Evolutionary conservation across 2,113 vertebrate species (phyloP), one percentile per base, ranked within the genome.

Genomic region (Capreolus pygargus): DNA sequence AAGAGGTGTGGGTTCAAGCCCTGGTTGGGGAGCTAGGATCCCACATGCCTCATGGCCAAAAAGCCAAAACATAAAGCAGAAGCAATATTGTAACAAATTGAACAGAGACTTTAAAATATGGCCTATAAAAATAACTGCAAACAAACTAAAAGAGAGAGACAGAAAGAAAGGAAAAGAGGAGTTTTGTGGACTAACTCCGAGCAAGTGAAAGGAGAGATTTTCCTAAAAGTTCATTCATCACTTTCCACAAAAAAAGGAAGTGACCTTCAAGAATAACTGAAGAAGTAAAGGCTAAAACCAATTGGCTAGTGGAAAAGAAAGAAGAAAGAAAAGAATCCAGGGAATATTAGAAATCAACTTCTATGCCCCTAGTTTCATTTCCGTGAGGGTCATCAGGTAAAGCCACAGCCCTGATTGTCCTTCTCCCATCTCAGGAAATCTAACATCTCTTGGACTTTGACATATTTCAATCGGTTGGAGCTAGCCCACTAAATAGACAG

Each of bases 331-430:
- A 33, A n/a, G 7, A n/a, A 86, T 43, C 11, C 30, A 50, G 39
- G 11, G 43, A 58, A 78, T 19, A 16, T 47, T 54, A 85, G 21
- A 30, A 67, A 81, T 55, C 52, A 54, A 55, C 9, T 55, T 60
- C 33, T 76, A 39, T 33, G 15, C 23, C 43, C 1, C 19, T 39
- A 1, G 17, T 54, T 19, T 82, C 30, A 81, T 14, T 28, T 52
- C 64, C 43, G 33, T 54, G 55, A 85, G 27, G 36, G 14, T 39
- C 79, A 27, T 78, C 27, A 86, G 15, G 14, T 11, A 21, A 15
- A 43, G 43, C 43, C 43, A 67, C 5, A 67, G 47, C 39, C 17
- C 6, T 1, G 0, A 30, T 1, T 7, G n/a, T 36, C 30, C 33
- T 25, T 78, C 33, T 74, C 16, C 39, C 39, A 30, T 55, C 9